Base-by-base conservation (phyloP, 2,797 vertebrate species). In the Antennarius maculatus region DNA sequence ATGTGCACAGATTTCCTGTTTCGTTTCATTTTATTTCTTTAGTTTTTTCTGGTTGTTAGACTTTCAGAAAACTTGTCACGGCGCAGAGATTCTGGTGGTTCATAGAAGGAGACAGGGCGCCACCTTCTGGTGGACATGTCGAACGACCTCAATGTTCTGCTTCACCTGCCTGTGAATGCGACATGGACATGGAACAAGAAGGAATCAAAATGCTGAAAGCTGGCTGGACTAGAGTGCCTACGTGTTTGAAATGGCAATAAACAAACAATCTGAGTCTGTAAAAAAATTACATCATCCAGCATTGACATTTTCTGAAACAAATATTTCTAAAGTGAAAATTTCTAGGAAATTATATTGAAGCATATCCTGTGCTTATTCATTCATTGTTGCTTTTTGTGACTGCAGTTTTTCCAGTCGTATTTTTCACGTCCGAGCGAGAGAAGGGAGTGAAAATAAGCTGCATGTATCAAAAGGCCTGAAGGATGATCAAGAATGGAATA, bases 101-200 rank as follows among this genome's bases (percentile, higher is more conserved):
- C 81, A 80, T 52, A 74, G 43, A 75, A 86, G 79, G 90, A 78
- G 69, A 74, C 23, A 81, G 79, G 90, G 81, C 82, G 88, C 86
- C 90, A 86, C 84, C 90, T 54, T 63, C 69, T 91, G 91, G 89
- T 61, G 10, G 15, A 67, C 31, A 0, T 8, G 59, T 5, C 12
- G 15, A 64, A 86, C 63, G 31, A 58, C 5, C 7, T 7, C 10
- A 47, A 52, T 13, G 7, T 53, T 70, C 52, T 46, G 51, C 49
- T 60, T 41, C 31, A 50, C 12, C 31, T 29, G 55, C 31, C 29
- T 23, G 15, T 60, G 61, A 55, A 72, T 69, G 57, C 62, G 50
- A 17, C 17, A 57, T 41, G 43, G 10, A 43, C n/a, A 59, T 54
- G 51, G 37, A 71, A 48, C 6, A 56, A 0, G 49, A 23, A 23